Base-by-base conservation (phyloP, 2,113 vertebrate genomes). In the Ochotona curzoniae region DNA sequence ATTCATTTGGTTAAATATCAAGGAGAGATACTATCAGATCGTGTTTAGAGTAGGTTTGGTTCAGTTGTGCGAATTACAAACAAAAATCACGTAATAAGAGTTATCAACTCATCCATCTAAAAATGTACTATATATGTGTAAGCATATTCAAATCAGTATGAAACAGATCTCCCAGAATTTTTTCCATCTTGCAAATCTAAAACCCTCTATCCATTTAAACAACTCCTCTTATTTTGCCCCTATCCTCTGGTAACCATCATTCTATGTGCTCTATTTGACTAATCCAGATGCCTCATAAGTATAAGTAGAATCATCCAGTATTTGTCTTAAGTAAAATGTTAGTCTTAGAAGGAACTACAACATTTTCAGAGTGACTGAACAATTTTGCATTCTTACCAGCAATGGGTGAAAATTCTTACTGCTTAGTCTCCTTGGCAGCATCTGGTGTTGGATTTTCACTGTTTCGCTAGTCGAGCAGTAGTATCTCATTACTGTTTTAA, bases 401-500 rank as follows among this genome's bases (percentile, higher is more conserved):
- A 89, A 32, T 61, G 51, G 85, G 28, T 67, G 66, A 81, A 32
- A 85, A 30, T 73, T 75, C 44, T 82, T 88, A 60, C 21, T 75
- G 38, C 10, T 90, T 15, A 32, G 47, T 10, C 25, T 88, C 28
- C 78, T 81, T 70, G 74, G 32, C 28, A 75, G 10, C n/a, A 54
- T 73, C 83, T 89, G 11, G 18, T 57, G 76, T 63, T 32, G 13
- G 66, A 32, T 74, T 83, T 76, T 60, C 38, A 69, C 21, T 25
- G 26, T 81, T 79, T 12, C 79, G 75, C 38, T 61, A 66, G 54
- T 25, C 84, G n/a, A 20, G 30, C 51, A 79, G 38, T 51, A 6
- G 38, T 85, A 89, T 85, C 51, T 91, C 32, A 71, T 35, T 81
- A 38, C 44, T 69, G 49, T 80, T 88, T 91, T 75, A 84, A 54